These are phyloP conservation scores for Apoderus coryli DNA, from an alignment of 2,888 invertebrate species.

Conservation along the genomic window DNA sequence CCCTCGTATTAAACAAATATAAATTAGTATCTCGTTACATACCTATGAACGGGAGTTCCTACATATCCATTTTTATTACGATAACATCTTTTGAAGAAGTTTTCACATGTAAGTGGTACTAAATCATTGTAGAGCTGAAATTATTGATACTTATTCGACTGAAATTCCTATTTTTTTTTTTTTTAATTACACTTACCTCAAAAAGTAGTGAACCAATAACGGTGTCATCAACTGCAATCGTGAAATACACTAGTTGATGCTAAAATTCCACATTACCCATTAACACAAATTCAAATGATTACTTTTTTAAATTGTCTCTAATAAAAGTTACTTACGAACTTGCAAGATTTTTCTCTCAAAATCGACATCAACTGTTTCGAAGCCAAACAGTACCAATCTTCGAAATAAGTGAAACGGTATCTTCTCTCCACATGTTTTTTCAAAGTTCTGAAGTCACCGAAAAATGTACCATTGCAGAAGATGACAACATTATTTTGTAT, in stretches of 20 bases:
- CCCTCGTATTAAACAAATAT: too few species aligned
- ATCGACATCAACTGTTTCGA: constrained; percentile 32
- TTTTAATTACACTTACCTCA: constrained; percentile 33
- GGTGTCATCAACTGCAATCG: constrained; percentile 34
- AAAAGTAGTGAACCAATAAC: constrained; percentile 41
- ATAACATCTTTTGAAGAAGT: constrained; percentile 42
- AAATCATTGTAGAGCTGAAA: constrained; percentile 43
- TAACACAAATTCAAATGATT: too few species aligned
- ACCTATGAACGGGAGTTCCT: constrained; percentile 43
- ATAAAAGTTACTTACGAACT: constrained; percentile 20
- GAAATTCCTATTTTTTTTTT: neutral
- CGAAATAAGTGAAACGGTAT: constrained; percentile 33
- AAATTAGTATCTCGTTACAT: too few species aligned
- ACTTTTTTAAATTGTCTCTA: too few species aligned
- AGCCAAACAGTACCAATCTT: constrained; percentile 36
- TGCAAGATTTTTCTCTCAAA: constrained; percentile 29
- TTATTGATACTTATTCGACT: neutral
- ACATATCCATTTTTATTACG: constrained; percentile 35
- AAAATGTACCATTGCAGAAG: constrained; percentile 34
- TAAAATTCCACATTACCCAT: too few species aligned
- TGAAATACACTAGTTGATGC: constrained; percentile 42
- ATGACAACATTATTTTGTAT: constrained; percentile 36
- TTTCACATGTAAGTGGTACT: constrained; percentile 41
- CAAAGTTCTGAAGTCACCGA: constrained; percentile 40
- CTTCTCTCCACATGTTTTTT: constrained; percentile 32